A percentile compares a stretch with the other conserved stretches of the same genome.
Conservation (phyloP, 2,888 invertebrate genomes). For the Rhimphoctona megacephalus region DNA sequence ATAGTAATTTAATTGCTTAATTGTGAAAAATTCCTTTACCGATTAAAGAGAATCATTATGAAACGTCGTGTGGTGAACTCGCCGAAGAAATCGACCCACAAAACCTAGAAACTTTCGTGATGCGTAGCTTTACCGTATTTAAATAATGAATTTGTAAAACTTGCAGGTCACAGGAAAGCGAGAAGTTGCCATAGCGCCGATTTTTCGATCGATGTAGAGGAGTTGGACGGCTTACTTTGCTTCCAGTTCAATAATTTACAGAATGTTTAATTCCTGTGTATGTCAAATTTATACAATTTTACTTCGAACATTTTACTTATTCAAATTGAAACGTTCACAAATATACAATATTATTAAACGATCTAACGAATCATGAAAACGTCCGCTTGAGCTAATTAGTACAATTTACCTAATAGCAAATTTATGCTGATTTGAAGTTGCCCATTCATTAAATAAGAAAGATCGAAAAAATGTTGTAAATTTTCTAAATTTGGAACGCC, state of each 20-base stretch:
- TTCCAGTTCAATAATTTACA: slow-evolving; percentile 1
- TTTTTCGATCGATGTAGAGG: slow-evolving; percentile 39
- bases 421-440: not conserved
- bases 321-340: not conserved
- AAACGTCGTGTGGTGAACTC: slow-evolving; percentile 29
- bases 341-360: not conserved
- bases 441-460: not conserved
- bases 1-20: slow-evolving; percentile 8
- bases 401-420: not conserved
- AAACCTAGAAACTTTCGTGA: slow-evolving; percentile 52
- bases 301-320: not conserved
- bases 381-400: not conserved
- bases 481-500: not conserved
- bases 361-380: not conserved
- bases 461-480: not conserved
- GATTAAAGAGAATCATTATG: slow-evolving; percentile 15
- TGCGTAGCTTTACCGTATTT: slow-evolving; percentile 42
- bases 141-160: slow-evolving; percentile 58
- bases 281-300: not conserved
- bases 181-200: slow-evolving; percentile 44
- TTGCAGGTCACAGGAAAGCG: slow-evolving; percentile 39
- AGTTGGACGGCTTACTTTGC: not conserved
- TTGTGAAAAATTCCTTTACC: slow-evolving; percentile 20
- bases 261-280: not conserved
- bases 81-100: slow-evolving; percentile 54